These are phyloP conservation scores for Calonectris borealis DNA, from an alignment of 2,113 vertebrate species.

Conservation along the genomic window DNA sequence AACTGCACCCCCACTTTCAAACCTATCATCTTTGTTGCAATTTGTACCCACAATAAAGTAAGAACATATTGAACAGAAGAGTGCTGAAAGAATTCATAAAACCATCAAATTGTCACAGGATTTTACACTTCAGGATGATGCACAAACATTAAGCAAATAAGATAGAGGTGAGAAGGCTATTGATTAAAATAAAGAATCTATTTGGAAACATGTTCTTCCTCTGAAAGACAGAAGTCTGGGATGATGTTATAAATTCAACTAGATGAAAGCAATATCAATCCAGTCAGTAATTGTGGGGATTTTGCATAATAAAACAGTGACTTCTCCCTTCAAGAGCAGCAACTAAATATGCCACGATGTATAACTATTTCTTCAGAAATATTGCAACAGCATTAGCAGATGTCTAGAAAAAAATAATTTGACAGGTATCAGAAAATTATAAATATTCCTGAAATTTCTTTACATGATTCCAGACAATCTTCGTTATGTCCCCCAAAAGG, in stretches of 20 bases:
- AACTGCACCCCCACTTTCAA: neutral
- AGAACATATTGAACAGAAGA: neutral
- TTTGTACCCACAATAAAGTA: neutral
- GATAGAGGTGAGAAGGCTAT: neutral
- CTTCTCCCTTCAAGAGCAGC: neutral
- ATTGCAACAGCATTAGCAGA: neutral
- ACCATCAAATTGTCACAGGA: neutral
- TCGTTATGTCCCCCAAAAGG: neutral
- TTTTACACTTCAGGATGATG: neutral
- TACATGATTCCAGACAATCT: neutral
- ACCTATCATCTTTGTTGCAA: neutral
- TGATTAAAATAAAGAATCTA: neutral
- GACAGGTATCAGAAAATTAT: neutral
- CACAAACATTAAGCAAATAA: neutral
- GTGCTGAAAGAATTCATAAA: neutral
- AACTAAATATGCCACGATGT: neutral
- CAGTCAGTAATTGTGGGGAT: neutral
- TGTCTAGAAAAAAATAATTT: neutral
- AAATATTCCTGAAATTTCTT: neutral
- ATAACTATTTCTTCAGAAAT: neutral
- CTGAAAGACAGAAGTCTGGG: neutral
- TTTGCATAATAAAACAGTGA: neutral
- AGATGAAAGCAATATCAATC: neutral
- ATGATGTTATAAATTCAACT: neutral
- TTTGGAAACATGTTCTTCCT: neutral